Evolutionary conservation across 1,140 invertebrate genomes (phyloP).

Genomic region (Phthorimaea operculella): DNA sequence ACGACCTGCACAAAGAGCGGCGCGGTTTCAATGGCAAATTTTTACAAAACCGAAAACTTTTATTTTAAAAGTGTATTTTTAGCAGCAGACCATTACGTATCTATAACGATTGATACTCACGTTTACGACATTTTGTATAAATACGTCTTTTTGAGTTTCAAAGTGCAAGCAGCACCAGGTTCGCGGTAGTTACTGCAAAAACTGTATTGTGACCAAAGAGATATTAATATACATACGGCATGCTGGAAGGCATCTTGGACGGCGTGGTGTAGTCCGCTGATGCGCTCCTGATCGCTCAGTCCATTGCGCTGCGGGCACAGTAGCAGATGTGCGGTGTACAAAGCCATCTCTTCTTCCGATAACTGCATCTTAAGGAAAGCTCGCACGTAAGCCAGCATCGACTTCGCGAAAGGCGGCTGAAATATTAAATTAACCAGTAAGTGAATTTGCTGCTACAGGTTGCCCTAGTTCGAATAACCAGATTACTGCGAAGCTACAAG

Average conservation of each 20-base stretch:
- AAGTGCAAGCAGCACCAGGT: too few species aligned
- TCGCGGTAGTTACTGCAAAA: too few species aligned
- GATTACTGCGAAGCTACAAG: too few species aligned
- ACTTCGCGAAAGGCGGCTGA: slow-evolving; percentile 78
- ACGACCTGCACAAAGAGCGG: slow-evolving; percentile 7
- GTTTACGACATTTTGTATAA: neutral
- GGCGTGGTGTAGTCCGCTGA: slow-evolving; percentile 78
- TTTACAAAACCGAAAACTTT: too few species aligned
- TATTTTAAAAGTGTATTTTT: too few species aligned
- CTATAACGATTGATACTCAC: neutral
- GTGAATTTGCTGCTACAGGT: too few species aligned
- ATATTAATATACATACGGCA: neutral
- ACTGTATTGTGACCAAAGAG: too few species aligned
- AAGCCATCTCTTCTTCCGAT: slow-evolving; percentile 90
- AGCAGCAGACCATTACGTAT: neutral
- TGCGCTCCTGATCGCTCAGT: slow-evolving; percentile 84
- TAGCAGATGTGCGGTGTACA: slow-evolving; percentile 89
- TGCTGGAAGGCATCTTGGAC: slow-evolving; percentile 84
- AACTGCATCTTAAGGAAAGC: slow-evolving; percentile 82
- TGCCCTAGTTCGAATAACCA: too few species aligned
- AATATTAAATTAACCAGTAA: neutral
- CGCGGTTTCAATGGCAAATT: too few species aligned
- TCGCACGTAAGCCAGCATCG: slow-evolving; percentile 82
- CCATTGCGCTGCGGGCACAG: slow-evolving; percentile 83
- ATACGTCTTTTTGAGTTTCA: too few species aligned